Evolutionary conservation across 1,140 invertebrate genomes (phyloP), one percentile per base, ranked within the genome.

Genomic region (Sitodiplosis mosellana): DNA sequence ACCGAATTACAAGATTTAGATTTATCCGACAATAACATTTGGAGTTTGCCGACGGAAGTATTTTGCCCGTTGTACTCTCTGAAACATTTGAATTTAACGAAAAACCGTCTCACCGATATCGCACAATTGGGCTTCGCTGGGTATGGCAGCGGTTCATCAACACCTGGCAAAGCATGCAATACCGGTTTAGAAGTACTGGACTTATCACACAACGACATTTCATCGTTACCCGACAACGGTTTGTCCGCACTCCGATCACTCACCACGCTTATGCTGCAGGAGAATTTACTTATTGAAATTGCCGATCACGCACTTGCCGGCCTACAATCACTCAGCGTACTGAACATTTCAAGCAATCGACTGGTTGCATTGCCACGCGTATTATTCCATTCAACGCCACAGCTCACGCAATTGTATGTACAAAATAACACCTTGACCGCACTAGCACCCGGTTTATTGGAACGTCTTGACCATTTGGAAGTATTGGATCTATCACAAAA

Each of bases 381-480:
- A 59, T 57, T 86, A 45, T 84, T 87, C 60, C 71, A 75, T 50
- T 73, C 74, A 36, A 75, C 76, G 4, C 71, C 71, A 45, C 73
- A 80, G 34, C 57, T 89, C 6, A 69, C 74, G 36, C 75, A 82
- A 56, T 69, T 90, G 38, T 72, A 86, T 55, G 64, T 89, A 11
- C 79, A 79, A 55, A 88, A 88, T 56, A 88, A 90, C 60, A 80
- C 81, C 2, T 64, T 90, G 48, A 74, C 74, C 54, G 76, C 81
- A 4, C 65, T 88, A 15, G 80, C 81, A 4, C 80, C 82, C 1
- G 81, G 82, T 2, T 57, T 88, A 14, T 73, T 90, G 51, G 77
- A 79, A 52, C 75, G 77, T 14, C 69, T 92, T 49, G 76, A 80
- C 50, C 75, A 84, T 54, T 67, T 93, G 20, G 75, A 81, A 60